Base-by-base conservation (phyloP, 1,140 invertebrate species). In the Orchestia grillus region DNA sequence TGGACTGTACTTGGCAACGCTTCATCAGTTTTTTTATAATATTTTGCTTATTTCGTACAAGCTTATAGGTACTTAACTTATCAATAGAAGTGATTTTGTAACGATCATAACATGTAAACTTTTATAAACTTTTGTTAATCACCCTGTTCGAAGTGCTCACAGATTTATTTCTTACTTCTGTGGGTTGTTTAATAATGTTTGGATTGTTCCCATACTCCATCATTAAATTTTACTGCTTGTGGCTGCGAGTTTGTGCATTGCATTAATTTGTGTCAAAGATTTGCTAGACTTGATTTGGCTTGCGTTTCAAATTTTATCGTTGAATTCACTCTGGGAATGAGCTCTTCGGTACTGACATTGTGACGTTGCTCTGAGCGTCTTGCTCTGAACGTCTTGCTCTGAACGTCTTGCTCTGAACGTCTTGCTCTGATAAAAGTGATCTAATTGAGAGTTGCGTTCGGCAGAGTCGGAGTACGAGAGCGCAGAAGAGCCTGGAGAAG, bases 391-490 rank as follows among this genome's bases (percentile, higher is more conserved):
- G n/a, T n/a, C n/a, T 42, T 90, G 11, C 42, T 90, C 6, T n/a
- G 4, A 15, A 90, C 6, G 36, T 11, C 15, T 42, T 90, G 11
- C 42, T 90, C 6, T n/a, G 4, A 15, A 90, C 6, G 43, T 90
- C 43, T 42, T 90, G 43, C 42, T 19, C 0, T 90, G 42, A 41
- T 90, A 42, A 42, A 87, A 41, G 15, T 42, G 8, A 42, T 41
- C 88, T 90, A 90, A 90, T 41, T 8, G 11, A 41, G 11, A 28
- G 36, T 19, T 94, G 43, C 47, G 92, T 91, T 47, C 44, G 53
- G 36, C 96, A 96, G 96, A 96, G 53, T 96, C 96, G 41, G 96
- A 96, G 95, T 96, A 96, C 96, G 96, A 96, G 94, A 96, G 96
- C 94, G 96, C 96, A 4, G 96, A 96, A 96, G 96, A 96, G 53